phyloP scores from a whole-genome alignment of 2,888 invertebrate species.

The Habrosyne pyritoides region DNA sequence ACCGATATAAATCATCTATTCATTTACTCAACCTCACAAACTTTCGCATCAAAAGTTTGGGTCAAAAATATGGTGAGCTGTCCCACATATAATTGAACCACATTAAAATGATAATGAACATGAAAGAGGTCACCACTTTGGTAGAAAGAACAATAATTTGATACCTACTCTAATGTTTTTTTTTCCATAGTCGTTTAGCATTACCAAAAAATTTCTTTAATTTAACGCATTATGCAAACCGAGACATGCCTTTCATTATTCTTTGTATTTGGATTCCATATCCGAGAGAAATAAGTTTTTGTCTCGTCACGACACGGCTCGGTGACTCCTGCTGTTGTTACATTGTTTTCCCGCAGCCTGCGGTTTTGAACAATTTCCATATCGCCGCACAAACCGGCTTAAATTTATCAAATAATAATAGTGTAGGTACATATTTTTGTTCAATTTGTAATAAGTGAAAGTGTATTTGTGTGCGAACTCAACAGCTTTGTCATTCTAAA shows the following conservation, averaged over 20 bases:
- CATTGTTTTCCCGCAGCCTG: constrained; percentile 67
- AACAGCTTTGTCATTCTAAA: constrained; percentile 67
- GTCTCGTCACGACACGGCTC: constrained; percentile 69
- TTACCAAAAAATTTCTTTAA: constrained; percentile 71
- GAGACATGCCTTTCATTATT: constrained; percentile 70
- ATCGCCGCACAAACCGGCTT: constrained; percentile 49
- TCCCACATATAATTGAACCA: too few species aligned
- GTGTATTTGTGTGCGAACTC: constrained; percentile 62
- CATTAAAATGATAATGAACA: too few species aligned
- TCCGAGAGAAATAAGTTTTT: constrained; percentile 75
- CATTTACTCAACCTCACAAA: too few species aligned
- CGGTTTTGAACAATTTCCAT: constrained; percentile 70
- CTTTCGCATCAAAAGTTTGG: too few species aligned
- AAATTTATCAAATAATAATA: constrained; percentile 56
- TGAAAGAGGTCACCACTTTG: too few species aligned
- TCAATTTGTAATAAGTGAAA: constrained; percentile 66
- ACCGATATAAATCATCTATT: too few species aligned
- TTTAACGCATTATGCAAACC: constrained; percentile 75
- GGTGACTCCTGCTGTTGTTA: constrained; percentile 58
- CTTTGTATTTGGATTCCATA: constrained; percentile 71
- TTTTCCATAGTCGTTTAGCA: constrained; percentile 53
- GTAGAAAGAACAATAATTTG: constrained; percentile 15
- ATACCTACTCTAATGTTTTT: constrained; percentile 45
- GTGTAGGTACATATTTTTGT: constrained; percentile 47
- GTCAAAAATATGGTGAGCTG: too few species aligned